A percentile compares a stretch with the other conserved stretches of the same genome.
Evolutionary conservation across 2,797 vertebrate genomes (phyloP).

Genomic region (Adelosebastes latens): DNA sequence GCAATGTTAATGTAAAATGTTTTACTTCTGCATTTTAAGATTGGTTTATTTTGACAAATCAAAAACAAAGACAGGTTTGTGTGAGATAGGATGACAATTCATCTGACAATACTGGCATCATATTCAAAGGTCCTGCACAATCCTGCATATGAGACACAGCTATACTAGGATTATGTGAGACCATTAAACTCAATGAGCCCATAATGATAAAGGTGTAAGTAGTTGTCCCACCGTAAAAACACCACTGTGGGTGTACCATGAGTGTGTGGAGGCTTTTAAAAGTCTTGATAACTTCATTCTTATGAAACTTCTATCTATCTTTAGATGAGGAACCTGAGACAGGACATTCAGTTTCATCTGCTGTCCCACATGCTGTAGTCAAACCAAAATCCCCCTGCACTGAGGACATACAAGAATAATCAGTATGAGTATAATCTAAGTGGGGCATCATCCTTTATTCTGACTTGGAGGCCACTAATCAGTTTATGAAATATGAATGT

Average conservation of each 20-base stretch:
- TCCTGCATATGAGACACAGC: background rate
- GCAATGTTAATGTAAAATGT: background rate
- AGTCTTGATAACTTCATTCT: background rate
- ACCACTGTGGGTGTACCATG: background rate
- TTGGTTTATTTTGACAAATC: background rate
- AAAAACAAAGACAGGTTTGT: background rate
- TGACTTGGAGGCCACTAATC: background rate
- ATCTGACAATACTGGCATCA: background rate
- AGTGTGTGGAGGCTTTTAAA: background rate
- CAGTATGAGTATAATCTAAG: background rate
- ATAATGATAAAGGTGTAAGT: background rate
- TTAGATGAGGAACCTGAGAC: background rate
- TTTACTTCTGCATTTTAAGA: background rate
- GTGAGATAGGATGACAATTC: background rate
- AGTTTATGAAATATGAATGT: background rate
- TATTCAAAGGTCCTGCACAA: no score
- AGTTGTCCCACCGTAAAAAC: background rate
- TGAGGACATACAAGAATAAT: constrained; percentile 41
- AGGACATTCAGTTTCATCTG: background rate
- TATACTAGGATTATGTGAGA: background rate
- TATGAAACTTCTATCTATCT: background rate
- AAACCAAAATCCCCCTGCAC: constrained; percentile 63
- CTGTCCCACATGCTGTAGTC: background rate
- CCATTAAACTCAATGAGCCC: background rate
- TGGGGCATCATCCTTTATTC: background rate